Conservation (phyloP, 2,888 invertebrate species). For the Sarcophaga variegata region DNA sequence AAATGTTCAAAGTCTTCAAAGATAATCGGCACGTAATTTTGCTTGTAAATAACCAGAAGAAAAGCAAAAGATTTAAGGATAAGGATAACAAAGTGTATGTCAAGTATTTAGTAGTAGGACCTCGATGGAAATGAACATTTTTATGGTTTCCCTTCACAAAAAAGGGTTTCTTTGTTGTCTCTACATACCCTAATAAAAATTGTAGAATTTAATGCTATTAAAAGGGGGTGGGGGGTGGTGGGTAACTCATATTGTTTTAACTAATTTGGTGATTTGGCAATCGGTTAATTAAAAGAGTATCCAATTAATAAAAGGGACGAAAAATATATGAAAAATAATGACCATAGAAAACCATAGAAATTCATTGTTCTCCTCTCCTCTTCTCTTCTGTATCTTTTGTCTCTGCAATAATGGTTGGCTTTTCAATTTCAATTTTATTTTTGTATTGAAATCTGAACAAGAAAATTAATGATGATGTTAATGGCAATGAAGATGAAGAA, state of each 20-base stretch:
- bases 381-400: background rate
- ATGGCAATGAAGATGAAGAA: background rate
- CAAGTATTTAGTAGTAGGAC: background rate
- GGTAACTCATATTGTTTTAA: no score
- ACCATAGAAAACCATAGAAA: conserved; percentile 38
- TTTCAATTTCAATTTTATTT: background rate
- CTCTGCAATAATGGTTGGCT: background rate
- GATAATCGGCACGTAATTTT: conserved; percentile 12
- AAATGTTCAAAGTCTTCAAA: conserved; percentile 4
- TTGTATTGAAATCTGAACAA: background rate
- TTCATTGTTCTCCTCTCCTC: background rate
- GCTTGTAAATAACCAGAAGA: background rate
- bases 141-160: background rate
- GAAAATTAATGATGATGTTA: background rate
- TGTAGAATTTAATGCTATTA: background rate
- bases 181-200: background rate
- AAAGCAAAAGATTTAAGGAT: background rate
- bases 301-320: background rate
- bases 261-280: background rate
- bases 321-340: background rate
- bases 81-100: conserved; percentile 14
- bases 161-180: background rate
- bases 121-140: background rate
- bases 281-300: background rate
- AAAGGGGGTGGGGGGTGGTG: background rate